phyloP scores from a whole-genome alignment of 2,797 vertebrate species.

The Dromococcyx pavoninus region DNA sequence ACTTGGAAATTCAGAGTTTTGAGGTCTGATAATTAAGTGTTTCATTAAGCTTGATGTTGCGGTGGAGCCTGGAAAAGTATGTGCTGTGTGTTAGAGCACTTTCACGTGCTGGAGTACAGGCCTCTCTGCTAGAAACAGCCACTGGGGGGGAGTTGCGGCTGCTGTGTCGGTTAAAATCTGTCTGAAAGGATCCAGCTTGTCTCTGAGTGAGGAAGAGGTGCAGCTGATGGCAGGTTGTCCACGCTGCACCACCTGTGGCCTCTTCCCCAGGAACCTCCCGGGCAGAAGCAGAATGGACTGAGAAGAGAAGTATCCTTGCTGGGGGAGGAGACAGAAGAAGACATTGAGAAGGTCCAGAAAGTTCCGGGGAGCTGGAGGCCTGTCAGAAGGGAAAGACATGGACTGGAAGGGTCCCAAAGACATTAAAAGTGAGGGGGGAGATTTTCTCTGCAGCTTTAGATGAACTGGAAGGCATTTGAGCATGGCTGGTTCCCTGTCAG shows the following conservation, averaged over 20 bases:
- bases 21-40: slow-evolving; percentile 50
- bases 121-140: background rate
- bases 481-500: slow-evolving; percentile 9
- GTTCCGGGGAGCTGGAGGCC: background rate
- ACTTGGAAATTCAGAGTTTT: background rate
- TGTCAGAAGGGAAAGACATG: slow-evolving; percentile 7
- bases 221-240: background rate
- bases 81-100: background rate
- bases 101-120: background rate
- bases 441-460: background rate
- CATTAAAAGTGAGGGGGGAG: background rate
- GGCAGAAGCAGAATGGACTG: background rate
- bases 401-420: slow-evolving; percentile 12
- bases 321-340: background rate
- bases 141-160: background rate
- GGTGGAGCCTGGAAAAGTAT: slow-evolving; percentile 21
- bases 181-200: background rate
- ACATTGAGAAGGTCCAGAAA: background rate
- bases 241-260: accelerated
- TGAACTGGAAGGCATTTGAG: background rate
- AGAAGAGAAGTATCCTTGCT: background rate
- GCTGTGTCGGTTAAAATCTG: background rate
- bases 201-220: background rate
- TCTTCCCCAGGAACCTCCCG: background rate
- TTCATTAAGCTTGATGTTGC: slow-evolving; percentile 19